Conservation (phyloP, 30 jellyfish, hydroid and myxozoan species). For the Aurelia sp. region DNA sequence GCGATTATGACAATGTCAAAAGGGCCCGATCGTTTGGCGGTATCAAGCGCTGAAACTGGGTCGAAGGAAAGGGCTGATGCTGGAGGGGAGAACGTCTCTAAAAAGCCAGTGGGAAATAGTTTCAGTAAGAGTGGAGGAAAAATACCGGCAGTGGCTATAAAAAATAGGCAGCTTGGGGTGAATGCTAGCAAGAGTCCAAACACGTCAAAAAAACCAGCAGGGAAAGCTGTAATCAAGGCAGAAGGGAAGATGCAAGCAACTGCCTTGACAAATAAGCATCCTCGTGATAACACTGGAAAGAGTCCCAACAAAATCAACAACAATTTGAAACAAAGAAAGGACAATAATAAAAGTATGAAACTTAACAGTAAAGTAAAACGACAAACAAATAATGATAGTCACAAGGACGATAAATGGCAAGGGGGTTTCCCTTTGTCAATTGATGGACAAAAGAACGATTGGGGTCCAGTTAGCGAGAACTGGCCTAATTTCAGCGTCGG, state of each 20-base stretch:
- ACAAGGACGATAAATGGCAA: neutral
- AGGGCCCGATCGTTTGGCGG: constrained; percentile 8
- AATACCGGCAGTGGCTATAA: neutral
- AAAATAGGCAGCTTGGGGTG: neutral
- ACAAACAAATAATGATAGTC: neutral
- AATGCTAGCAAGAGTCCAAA: neutral
- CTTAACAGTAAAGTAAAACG: constrained; percentile 4
- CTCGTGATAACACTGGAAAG: neutral
- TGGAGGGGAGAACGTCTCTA: no score
- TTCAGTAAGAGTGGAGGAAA: neutral
- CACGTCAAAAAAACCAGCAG: neutral
- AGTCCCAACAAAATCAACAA: neutral
- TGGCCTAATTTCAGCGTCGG: constrained; percentile 74
- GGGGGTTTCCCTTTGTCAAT: constrained; percentile 51
- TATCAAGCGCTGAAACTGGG: neutral
- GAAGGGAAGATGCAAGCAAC: neutral
- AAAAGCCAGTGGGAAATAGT: no score
- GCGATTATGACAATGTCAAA: constrained; percentile 4
- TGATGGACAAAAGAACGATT: constrained; percentile 52
- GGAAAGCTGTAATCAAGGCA: neutral
- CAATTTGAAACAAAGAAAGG: neutral
- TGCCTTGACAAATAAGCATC: neutral
- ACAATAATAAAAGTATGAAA: neutral
- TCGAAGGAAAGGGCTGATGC: neutral
- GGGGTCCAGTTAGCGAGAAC: constrained; percentile 88